A percentile compares a stretch with the other conserved stretches of the same genome.
Evolutionary conservation across 2,113 vertebrate species (phyloP).

Genomic region (Pygoscelis antarcticus): DNA sequence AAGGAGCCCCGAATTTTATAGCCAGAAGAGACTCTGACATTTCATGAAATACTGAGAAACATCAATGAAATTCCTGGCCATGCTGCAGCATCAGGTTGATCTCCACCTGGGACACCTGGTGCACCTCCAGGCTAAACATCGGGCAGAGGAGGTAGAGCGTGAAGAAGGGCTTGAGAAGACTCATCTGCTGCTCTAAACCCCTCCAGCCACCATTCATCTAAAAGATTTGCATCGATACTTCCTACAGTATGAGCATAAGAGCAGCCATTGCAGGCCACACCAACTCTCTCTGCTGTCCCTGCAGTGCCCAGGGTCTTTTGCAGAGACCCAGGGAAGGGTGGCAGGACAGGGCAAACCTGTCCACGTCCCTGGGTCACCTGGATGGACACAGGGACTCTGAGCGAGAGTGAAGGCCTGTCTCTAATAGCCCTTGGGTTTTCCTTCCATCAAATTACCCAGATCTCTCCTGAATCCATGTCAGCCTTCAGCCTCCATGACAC

Average conservation of each 20-base stretch:
- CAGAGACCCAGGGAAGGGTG: neutral
- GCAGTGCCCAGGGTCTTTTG: neutral
- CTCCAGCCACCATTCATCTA: neutral
- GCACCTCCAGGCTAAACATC: neutral
- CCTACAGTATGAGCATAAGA: fast-evolving
- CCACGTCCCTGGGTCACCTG: neutral
- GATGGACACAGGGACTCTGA: neutral
- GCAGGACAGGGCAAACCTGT: neutral
- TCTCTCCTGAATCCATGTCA: neutral
- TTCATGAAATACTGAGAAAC: neutral
- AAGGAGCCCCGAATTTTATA: neutral
- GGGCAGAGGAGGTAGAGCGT: neutral
- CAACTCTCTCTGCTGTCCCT: neutral
- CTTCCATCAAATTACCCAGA: neutral
- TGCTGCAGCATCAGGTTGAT: fast-evolving
- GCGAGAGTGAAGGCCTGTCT: neutral
- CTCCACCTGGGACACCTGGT: neutral
- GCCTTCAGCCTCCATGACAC: neutral
- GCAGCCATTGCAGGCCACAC: too few species aligned
- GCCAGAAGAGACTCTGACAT: neutral
- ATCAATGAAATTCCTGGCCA: neutral
- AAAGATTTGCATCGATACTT: too few species aligned
- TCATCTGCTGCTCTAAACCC: neutral
- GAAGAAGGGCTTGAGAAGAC: neutral
- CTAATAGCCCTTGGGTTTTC: neutral